Percentiles rank a stretch among this genome's conserved stretches.
Conservation (phyloP, 2,113 vertebrate genomes). For the Peucedramus taeniatus region DNA sequence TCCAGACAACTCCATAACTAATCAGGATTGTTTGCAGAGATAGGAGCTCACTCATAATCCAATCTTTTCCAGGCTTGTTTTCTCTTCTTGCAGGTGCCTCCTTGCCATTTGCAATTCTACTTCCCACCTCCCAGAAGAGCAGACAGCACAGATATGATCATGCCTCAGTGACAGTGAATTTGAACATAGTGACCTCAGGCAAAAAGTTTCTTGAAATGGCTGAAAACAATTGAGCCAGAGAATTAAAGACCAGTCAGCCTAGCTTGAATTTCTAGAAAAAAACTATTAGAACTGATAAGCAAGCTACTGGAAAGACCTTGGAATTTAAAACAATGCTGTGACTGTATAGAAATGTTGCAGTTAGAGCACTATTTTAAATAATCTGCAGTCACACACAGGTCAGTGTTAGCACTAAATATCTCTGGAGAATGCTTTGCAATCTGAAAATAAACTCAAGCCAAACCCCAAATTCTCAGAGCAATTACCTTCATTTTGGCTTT, state of each 20-base stretch:
- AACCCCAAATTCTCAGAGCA: not conserved
- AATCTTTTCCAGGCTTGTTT: not conserved
- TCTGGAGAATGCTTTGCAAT: not conserved
- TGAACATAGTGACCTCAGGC: not conserved
- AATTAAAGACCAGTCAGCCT: not conserved
- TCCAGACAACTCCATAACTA: not conserved
- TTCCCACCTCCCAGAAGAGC: not conserved
- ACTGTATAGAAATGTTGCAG: not conserved
- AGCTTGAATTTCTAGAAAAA: not conserved
- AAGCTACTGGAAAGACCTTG: not conserved
- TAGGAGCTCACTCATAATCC: not conserved
- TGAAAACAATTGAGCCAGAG: not conserved
- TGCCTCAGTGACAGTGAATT: not conserved
- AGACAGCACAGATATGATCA: not conserved
- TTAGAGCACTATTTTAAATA: conserved; percentile 15
- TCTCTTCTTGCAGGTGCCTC: not conserved
- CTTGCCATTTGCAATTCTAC: not conserved
- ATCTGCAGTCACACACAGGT: not conserved
- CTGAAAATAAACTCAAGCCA: not conserved
- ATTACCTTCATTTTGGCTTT: conserved; percentile 17
- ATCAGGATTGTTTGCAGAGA: not conserved
- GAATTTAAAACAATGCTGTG: not conserved
- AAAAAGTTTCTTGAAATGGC: not conserved
- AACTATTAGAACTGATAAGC: not conserved
- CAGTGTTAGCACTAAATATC: not conserved